phyloP scores from a whole-genome alignment of 2,888 invertebrate genomes.

The Rhagonycha lutea region DNA sequence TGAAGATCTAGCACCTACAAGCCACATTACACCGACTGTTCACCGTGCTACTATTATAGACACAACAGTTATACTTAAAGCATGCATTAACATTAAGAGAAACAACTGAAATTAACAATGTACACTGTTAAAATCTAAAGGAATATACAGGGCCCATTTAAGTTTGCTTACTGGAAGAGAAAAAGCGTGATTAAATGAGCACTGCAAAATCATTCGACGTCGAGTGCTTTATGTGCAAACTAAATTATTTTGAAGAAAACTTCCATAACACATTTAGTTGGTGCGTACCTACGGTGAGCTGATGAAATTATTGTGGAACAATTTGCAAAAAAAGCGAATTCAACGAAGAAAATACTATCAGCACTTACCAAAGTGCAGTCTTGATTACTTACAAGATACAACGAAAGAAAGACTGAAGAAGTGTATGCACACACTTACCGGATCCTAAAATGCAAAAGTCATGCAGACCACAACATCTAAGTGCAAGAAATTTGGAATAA shows the following conservation, averaged over 20 bases:
- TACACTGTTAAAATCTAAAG: background rate
- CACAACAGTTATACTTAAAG: slow-evolving; percentile 22
- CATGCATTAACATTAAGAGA: slow-evolving; percentile 17
- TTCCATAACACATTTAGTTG: background rate
- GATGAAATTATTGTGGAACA: background rate
- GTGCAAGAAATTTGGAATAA: slow-evolving; percentile 27
- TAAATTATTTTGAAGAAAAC: background rate
- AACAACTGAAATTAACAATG: background rate
- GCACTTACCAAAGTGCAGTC: slow-evolving; percentile 45
- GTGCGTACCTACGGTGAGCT: background rate
- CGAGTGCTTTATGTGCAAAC: background rate
- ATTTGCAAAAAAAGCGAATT: slow-evolving; percentile 16
- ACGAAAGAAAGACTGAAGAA: slow-evolving; percentile 29
- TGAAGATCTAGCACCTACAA: slow-evolving; percentile 80
- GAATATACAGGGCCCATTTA: background rate
- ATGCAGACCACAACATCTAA: slow-evolving; percentile 48
- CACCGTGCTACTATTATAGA: slow-evolving; percentile 32
- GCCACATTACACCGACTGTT: slow-evolving; percentile 50
- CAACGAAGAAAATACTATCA: slow-evolving; percentile 6
- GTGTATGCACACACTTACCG: slow-evolving; percentile 54
- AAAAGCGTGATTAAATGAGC: background rate
- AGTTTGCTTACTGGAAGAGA: background rate
- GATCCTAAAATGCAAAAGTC: slow-evolving; percentile 57
- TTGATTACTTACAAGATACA: slow-evolving; percentile 45
- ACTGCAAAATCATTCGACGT: background rate